These are phyloP conservation scores for Passerina amoena DNA, from an alignment of 2,113 vertebrate genomes.

Conservation along the genomic window DNA sequence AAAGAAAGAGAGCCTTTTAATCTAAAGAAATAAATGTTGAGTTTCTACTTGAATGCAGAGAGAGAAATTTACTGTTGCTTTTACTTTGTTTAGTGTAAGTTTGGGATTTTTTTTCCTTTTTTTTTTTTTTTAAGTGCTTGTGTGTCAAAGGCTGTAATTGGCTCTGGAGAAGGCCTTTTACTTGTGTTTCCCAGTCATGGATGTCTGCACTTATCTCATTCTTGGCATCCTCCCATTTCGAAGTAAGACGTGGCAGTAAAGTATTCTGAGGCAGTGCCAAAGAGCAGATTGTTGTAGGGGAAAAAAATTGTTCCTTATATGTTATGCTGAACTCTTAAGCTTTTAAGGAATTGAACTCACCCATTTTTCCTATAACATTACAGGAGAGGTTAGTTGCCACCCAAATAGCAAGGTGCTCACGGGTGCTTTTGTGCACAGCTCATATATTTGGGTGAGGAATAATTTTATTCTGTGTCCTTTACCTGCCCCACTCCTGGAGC, in stretches of 20 bases:
- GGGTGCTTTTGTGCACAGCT: background rate
- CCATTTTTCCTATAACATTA: background rate
- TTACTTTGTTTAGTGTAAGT: background rate
- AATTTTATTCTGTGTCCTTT: background rate
- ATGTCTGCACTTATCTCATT: conserved; percentile 76
- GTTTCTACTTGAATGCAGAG: background rate
- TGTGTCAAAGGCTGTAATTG: conserved; percentile 24
- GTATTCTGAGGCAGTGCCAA: conserved; percentile 72
- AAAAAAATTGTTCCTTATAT: conserved; percentile 66
- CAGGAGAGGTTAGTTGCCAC: background rate
- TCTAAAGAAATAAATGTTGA: background rate
- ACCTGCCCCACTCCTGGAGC: background rate
- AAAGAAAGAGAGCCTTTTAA: background rate
- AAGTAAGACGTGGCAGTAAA: conserved; percentile 82
- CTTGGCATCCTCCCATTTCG: conserved; percentile 73
- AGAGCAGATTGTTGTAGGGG: conserved; percentile 73
- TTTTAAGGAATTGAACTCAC: background rate
- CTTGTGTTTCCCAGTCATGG: conserved; percentile 59
- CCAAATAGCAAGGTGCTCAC: background rate
- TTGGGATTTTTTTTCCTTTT: background rate
- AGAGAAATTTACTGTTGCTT: conserved; percentile 13
- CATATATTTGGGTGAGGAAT: background rate
- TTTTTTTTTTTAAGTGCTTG: background rate
- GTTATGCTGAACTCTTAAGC: conserved; percentile 43
- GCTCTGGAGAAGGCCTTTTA: conserved; percentile 54